Base-by-base conservation (phyloP, 2,888 invertebrate genomes). In the Epinotia nisella region DNA sequence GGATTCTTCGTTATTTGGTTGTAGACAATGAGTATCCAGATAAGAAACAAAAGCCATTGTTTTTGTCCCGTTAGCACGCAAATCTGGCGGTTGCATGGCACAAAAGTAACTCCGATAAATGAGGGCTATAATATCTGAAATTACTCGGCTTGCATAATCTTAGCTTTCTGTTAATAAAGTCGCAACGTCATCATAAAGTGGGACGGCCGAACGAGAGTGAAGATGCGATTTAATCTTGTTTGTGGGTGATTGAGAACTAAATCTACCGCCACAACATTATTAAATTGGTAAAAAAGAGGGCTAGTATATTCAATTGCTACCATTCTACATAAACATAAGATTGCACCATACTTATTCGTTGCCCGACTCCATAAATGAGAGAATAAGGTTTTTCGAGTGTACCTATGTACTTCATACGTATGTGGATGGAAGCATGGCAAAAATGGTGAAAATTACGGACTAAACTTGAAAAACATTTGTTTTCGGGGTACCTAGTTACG, bases 201-300 rank as follows among this genome's bases (percentile, higher is more conserved):
- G 66, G 61, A 70, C 59, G 62, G 61, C 67, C 55, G 55, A 64
- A 56, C 45, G 70, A 51, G 58, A 53, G 17, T 11, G 56, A 53
- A 65, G 71, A 49, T 13, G 58, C 73, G 70, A 66, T 70, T 73
- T 74, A 74, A 75, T 75, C 70, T 67, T 51, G 72, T 74, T 74
- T 75, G 75, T 64, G 58, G 62, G 21, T 49, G 53, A 61, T 75
- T 67, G 53, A 58, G 60, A 60, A 55, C 45, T 64, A 55, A 60
- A 45, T 61, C 29, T 45, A 60, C 45, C 55, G 53, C 21, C 39
- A 29, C 66, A 39, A 19, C 11, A 41, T 60, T 60, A 66, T 66
- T 66, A 59, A 60, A 56, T 58, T 24, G 39, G 17, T 3, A 60
- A 71, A 66, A 71, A 51, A 35, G 11, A 45, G n/a, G 24, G 10